Evolutionary conservation across 2,113 vertebrate species (phyloP), one percentile per base, ranked within the genome.

Genomic region (Paedocypris sp.): DNA sequence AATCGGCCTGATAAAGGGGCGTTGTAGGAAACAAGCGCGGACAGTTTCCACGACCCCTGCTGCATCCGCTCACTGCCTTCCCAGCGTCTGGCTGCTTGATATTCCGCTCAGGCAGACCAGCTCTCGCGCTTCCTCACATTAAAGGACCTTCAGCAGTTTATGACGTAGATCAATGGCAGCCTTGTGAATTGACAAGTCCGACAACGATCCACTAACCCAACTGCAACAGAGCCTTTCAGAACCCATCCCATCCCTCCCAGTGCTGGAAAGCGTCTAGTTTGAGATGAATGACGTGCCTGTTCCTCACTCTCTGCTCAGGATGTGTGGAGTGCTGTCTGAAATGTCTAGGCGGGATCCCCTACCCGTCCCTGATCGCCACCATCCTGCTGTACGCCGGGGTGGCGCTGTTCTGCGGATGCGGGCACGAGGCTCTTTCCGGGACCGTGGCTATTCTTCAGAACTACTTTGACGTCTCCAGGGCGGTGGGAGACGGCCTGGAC

Each of bases 301-400:
- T 18, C 16, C 10, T 23, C 42, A 42, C n/a, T 70, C 5, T 19
- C 64, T 58, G 4, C 64, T 5, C 73, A 98, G 95, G 95, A 75
- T 97, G 95, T 76, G 91, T 96, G 0, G 94, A 98, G 68, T 99
- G 95, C 76, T 99, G 95, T 72, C 90, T 99, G 77, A 98, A 96
- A 83, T 99, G 95, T 76, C 81, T 99, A 79, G 91, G 93, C n/a
- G 94, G 95, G 26, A 97, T 99, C 74, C 95, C 95, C 1, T 99
- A 99, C 1, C 93, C 95, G 0, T 99, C 95, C 13, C 79, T 99
- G 60, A 87, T 98, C 9, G 95, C 95, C 52, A 99, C 95, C 71
- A 95, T 99, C 81, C 79, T 99, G 77, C 88, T 98, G 15, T 99
- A 99, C 0, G 95, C 93, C 3, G 94, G 94, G 0, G 94, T 99